Evolutionary conservation across 1,140 invertebrate genomes (phyloP), one percentile per base, ranked within the genome.

Genomic region (Euborellia annulipes): DNA sequence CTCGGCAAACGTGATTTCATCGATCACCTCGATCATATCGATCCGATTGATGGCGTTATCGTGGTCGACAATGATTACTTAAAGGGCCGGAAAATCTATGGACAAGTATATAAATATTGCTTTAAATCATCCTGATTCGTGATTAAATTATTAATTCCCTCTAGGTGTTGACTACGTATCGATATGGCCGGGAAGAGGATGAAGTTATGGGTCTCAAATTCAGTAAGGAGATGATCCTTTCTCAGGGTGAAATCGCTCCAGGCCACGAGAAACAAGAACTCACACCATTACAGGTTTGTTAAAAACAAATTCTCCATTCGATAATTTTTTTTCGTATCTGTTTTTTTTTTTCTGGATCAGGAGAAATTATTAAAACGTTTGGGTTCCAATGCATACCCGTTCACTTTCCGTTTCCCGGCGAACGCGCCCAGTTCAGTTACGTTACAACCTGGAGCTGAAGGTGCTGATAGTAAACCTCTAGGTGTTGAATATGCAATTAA

Each of bases 201-300:
- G 87, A 92, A 64, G 84, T 91, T 50, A 91, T 92, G 86, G 88
- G 86, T 27, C 73, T 91, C 51, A 89, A 89, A 64, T 92, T 92
- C 71, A 85, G 83, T 49, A 89, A 88, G 64, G 86, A 90, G 59
- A 72, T 91, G 60, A 71, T 85, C 2, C 63, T 93, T 9, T 72
- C 72, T 2, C 69, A 73, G 13, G 79, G 81, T 41, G 83, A 88
- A 61, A 75, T 91, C 47, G 73, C 84, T 17, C 85, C 85, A 2
- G 70, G 75, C 51, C 77, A 82, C 52, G 66, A 75, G 6, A 81
- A 82, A 53, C 71, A 76, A 62, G 78, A 82, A 51, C 63, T 80
- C 45, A 85, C 84, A 1, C 63, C 79, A 8, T 73, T 87, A 41
- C 59, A 61, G 53, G 55, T 57, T n/a, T n/a, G n/a, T n/a, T n/a